phyloP scores from a whole-genome alignment of 2,888 invertebrate genomes.

The Alentia gelatinosa region DNA sequence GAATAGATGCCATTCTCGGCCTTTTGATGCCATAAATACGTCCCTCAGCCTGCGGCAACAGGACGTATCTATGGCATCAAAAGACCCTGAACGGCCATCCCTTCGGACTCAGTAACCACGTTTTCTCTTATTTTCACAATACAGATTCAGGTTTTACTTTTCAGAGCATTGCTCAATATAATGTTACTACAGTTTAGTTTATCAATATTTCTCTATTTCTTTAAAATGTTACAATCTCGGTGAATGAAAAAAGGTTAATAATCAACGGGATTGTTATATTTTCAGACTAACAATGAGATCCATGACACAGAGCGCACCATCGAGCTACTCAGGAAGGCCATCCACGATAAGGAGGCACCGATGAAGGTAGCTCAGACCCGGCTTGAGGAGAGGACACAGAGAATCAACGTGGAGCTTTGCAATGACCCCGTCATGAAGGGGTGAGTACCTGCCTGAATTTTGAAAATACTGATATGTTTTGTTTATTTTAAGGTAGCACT shows the following conservation, averaged over 20 bases:
- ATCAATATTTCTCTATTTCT: background rate
- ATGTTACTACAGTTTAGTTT: background rate
- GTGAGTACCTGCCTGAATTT: conserved; percentile 81
- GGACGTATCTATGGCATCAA: too few species aligned
- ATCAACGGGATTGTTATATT: background rate
- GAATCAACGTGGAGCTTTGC: conserved; percentile 94
- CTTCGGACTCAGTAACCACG: background rate
- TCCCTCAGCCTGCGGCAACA: too few species aligned
- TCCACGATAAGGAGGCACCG: conserved; percentile 88
- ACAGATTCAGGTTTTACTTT: background rate
- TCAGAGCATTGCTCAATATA: background rate
- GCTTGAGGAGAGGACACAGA: conserved; percentile 92
- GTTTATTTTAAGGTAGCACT: background rate
- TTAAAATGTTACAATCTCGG: background rate
- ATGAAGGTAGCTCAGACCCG: conserved; percentile 87
- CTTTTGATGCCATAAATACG: too few species aligned
- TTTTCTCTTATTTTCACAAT: background rate
- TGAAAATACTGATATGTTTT: background rate
- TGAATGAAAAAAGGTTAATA: background rate
- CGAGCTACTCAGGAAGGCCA: conserved; percentile 92
- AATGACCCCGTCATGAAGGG: conserved; percentile 91
- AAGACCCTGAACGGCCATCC: background rate
- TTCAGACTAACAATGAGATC: conserved; percentile 92
- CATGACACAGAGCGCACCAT: conserved; percentile 95
- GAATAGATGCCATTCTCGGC: too few species aligned